A percentile compares a stretch with the other conserved stretches of the same genome.
phyloP scores from a whole-genome alignment of 2,797 vertebrate species.

The Discoglossus pictus region DNA sequence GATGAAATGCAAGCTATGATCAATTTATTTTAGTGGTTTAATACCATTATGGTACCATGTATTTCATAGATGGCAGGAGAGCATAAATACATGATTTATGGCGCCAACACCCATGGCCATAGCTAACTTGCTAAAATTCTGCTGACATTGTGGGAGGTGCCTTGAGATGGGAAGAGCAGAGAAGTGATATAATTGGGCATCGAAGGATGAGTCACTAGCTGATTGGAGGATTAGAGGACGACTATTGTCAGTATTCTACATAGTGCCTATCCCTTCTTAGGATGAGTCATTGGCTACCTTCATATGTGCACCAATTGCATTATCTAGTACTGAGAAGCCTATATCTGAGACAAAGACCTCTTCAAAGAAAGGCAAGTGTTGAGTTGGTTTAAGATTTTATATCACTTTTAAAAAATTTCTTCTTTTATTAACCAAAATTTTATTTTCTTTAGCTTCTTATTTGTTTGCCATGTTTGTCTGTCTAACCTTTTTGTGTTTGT shows the following conservation, averaged over 20 bases:
- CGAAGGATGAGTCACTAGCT: conserved; percentile 17
- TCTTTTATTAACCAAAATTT: no score
- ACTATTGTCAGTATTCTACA: conserved; percentile 10
- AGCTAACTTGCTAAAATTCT: conserved; percentile 29
- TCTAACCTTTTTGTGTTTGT: no score
- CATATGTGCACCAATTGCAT: background rate
- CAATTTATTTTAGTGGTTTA: no score
- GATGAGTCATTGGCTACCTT: conserved; percentile 2
- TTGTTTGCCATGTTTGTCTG: no score
- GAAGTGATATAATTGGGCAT: background rate
- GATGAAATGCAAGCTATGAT: no score
- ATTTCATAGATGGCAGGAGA: conserved; percentile 1
- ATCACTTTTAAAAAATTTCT: no score
- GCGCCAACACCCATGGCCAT: conserved; percentile 21
- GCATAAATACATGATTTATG: conserved; percentile 32
- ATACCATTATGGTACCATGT: no score
- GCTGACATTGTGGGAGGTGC: conserved; percentile 37
- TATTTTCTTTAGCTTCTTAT: no score
- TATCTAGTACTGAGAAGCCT: background rate
- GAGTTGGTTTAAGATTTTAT: no score
- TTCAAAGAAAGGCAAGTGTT: conserved; percentile 10
- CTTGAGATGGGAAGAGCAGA: conserved; percentile 6
- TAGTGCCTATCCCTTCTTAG: background rate
- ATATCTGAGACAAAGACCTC: background rate
- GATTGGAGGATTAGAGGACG: conserved; percentile 22